phyloP scores from a whole-genome alignment of 1,140 invertebrate genomes.

The Camponotus vicinus region DNA sequence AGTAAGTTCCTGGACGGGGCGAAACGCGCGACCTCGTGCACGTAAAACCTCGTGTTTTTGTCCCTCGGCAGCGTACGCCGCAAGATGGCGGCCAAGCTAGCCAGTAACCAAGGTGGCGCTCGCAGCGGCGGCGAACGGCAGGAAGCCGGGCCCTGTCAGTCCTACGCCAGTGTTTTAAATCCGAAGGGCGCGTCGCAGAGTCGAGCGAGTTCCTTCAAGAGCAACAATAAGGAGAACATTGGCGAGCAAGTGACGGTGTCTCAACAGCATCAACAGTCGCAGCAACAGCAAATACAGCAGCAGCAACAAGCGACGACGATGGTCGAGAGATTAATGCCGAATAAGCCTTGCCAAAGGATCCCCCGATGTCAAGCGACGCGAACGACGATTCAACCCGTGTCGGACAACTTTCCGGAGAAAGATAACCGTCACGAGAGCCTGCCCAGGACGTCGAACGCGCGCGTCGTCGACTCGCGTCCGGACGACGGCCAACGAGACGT shows the following conservation, averaged over 20 bases:
- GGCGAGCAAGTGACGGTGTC: conserved; percentile 50
- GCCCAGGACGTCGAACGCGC: conserved; percentile 1
- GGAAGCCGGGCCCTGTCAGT: conserved; percentile 80
- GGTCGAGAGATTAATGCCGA: conserved; percentile 46
- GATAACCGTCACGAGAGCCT: background rate
- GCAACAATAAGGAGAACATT: conserved; percentile 86
- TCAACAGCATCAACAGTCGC: conserved; percentile 12
- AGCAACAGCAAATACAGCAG: conserved; percentile 14
- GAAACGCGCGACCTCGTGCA: conserved; percentile 59
- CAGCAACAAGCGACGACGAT: conserved; percentile 47
- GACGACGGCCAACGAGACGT: background rate
- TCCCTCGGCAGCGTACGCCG: conserved; percentile 58
- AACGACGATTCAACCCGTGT: background rate
- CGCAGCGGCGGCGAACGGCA: conserved; percentile 76
- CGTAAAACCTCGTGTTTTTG: conserved; percentile 78
- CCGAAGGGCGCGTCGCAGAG: conserved; percentile 77
- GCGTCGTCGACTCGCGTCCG: background rate
- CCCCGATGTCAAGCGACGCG: conserved; percentile 29
- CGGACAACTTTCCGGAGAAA: conserved; percentile 17
- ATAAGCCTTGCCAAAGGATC: conserved; percentile 74
- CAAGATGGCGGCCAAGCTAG: conserved; percentile 84
- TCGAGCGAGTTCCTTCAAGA: conserved; percentile 70
- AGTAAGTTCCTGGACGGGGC: background rate
- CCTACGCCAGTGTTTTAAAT: conserved; percentile 86
- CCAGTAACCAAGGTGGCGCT: conserved; percentile 66